Percentiles rank a stretch among this genome's conserved stretches.
Evolutionary conservation across 1,140 invertebrate species (phyloP).

Genomic region (Pseudachorutes palmiensis): DNA sequence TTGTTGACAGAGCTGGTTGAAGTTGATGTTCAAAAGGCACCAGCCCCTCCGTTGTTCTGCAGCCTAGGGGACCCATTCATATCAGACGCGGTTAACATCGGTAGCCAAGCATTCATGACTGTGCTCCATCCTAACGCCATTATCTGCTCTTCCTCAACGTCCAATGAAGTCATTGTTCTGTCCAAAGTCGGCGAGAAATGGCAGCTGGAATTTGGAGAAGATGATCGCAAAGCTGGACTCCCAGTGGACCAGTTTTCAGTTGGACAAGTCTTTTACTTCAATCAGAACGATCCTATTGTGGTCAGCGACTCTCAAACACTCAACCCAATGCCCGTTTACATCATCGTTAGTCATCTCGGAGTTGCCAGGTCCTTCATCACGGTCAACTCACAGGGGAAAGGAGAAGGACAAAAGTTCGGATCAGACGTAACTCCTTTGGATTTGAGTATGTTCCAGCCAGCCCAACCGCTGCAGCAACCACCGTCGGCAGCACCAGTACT

Average conservation of each 20-base stretch:
- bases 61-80: slow-evolving; percentile 22
- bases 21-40: slow-evolving; percentile 20
- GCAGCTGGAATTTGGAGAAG: not conserved
- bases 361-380: not conserved
- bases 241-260: slow-evolving; percentile 11
- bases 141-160: slow-evolving; percentile 3
- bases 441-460: not conserved
- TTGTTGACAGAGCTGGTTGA: not conserved
- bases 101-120: not conserved
- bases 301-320: slow-evolving; percentile 13
- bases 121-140: slow-evolving; percentile 13
- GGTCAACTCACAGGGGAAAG: not conserved
- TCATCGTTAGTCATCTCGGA: slow-evolving; percentile 14
- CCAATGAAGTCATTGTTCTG: slow-evolving; percentile 10
- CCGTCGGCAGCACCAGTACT: not conserved
- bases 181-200: not conserved
- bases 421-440: not conserved
- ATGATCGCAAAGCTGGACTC: slow-evolving; percentile 13
- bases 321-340: slow-evolving; percentile 10
- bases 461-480: not conserved
- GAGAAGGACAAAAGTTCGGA: not conserved
- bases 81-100: slow-evolving; percentile 1
- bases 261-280: slow-evolving; percentile 7
- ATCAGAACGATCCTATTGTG: not conserved
- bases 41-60: slow-evolving; percentile 5